Conservation (phyloP, 2,113 vertebrate species). For the Nymphicus hollandicus region DNA sequence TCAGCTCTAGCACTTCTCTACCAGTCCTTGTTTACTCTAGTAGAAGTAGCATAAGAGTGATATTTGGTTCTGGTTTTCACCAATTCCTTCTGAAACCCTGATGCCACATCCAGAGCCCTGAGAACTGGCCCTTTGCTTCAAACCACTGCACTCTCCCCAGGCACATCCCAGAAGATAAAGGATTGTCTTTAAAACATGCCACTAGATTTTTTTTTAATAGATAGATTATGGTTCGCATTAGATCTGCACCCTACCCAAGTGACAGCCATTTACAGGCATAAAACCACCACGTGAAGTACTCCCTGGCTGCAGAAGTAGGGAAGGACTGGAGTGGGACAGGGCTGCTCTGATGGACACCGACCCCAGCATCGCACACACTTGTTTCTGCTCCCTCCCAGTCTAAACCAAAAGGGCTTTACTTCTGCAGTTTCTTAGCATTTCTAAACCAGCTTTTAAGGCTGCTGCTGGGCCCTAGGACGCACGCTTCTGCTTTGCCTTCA, state of each 20-base stretch:
- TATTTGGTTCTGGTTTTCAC: neutral
- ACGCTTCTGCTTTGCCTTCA: neutral
- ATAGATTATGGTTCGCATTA: neutral
- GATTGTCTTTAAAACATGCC: neutral
- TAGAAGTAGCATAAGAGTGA: neutral
- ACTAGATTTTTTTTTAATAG: neutral
- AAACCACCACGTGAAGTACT: neutral
- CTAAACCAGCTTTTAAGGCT: neutral
- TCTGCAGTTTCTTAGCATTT: neutral
- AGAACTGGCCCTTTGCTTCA: neutral
- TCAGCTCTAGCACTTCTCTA: neutral
- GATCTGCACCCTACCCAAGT: neutral
- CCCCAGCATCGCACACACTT: rapidly evolving
- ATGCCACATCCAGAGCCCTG: neutral
- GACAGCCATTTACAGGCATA: neutral
- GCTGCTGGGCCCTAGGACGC: neutral
- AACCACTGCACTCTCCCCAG: neutral
- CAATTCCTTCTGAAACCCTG: neutral
- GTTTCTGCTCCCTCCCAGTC: neutral
- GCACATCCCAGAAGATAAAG: neutral
- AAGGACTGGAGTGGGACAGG: neutral
- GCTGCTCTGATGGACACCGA: neutral
- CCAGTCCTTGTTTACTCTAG: neutral
- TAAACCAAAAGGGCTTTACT: neutral
- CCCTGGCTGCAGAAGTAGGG: neutral